These are phyloP conservation scores for Terrapene triunguis DNA, from an alignment of 2,113 vertebrate species.

Conservation along the genomic window DNA sequence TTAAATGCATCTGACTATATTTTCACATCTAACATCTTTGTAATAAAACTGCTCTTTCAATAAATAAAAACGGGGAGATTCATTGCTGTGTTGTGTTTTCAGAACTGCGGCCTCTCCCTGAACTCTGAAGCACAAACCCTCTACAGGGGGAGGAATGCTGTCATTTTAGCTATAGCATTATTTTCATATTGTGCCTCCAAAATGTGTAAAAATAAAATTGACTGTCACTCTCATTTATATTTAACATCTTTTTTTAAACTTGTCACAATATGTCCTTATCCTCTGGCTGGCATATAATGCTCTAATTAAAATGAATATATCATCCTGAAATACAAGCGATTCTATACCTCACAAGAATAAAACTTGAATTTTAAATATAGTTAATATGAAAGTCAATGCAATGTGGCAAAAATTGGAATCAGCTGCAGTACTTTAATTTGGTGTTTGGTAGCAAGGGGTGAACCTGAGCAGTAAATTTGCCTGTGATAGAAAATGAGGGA, in stretches of 20 bases:
- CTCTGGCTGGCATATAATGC: neutral
- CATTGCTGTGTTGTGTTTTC: neutral
- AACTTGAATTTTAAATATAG: neutral
- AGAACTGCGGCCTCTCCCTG: neutral
- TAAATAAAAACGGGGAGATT: slow-evolving; percentile 13
- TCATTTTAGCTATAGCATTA: neutral
- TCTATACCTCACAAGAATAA: neutral
- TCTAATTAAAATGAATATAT: neutral
- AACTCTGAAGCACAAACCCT: neutral
- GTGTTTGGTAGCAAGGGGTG: neutral
- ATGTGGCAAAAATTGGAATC: neutral
- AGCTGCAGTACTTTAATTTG: neutral
- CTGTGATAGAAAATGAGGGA: neutral
- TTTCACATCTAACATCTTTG: slow-evolving; percentile 11
- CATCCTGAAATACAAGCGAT: neutral
- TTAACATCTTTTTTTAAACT: neutral
- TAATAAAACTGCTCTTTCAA: slow-evolving; percentile 24
- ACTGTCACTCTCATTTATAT: neutral
- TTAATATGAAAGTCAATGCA: neutral
- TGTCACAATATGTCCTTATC: rapidly evolving
- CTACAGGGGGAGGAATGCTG: neutral
- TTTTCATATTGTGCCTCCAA: neutral
- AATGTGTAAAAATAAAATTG: neutral
- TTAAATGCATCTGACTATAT: slow-evolving; percentile 1
- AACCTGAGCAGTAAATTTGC: neutral